These are phyloP conservation scores for Tachystola acroxantha DNA, from an alignment of 2,888 invertebrate genomes.

Conservation along the genomic window DNA sequence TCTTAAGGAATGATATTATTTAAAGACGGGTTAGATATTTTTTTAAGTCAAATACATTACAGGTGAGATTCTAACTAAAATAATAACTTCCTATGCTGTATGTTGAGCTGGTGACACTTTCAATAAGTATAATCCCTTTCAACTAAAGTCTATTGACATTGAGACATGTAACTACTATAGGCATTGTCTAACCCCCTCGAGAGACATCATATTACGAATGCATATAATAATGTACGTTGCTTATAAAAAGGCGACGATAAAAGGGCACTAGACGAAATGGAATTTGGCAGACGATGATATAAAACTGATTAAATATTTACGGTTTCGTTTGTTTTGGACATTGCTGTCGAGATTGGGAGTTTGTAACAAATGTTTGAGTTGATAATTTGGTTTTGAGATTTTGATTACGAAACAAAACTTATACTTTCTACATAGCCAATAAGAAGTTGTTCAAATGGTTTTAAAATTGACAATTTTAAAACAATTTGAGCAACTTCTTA, in stretches of 20 bases:
- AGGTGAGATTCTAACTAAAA: no score
- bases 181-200: slow-evolving; percentile 14
- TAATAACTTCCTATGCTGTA: no score
- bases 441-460: no score
- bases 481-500: no score
- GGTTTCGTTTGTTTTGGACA: not conserved
- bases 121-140: no score
- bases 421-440: no score
- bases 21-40: no score
- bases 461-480: no score
- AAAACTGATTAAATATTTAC: slow-evolving; percentile 7
- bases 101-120: no score
- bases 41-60: no score
- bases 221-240: slow-evolving; percentile 20
- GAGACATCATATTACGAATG: slow-evolving; percentile 18
- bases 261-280: slow-evolving; percentile 13
- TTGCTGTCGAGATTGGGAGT: not conserved
- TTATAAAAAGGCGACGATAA: slow-evolving; percentile 17
- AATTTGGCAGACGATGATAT: slow-evolving; percentile 8
- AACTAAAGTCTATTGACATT: not conserved
- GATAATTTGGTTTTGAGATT: not conserved
- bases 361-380: not conserved
- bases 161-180: slow-evolving; percentile 4
- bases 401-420: not conserved
- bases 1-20: no score